Percentiles rank a stretch among this genome's conserved stretches.
Evolutionary conservation across 1,140 invertebrate genomes (phyloP).

Genomic region (Archivesica marissinica): DNA sequence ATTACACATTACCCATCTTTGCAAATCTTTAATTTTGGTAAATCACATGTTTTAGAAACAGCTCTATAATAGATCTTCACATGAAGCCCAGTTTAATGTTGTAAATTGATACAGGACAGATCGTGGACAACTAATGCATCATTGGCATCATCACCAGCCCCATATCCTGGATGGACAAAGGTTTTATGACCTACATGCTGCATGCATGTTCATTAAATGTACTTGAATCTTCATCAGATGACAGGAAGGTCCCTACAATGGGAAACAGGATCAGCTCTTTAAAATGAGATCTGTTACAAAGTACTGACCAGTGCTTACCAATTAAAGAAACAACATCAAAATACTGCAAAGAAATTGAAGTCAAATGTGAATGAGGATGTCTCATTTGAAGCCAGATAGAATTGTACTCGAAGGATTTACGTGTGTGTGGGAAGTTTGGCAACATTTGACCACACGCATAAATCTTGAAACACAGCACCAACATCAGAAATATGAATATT

Average conservation of each 20-base stretch:
- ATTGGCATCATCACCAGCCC: background rate
- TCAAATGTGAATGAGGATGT: background rate
- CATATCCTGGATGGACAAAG: background rate
- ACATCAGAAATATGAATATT: too few species aligned
- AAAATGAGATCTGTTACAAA: slow-evolving; percentile 26
- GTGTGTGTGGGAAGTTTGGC: too few species aligned
- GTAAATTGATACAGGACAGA: background rate
- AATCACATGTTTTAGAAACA: background rate
- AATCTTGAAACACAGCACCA: too few species aligned
- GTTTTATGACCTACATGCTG: slow-evolving; percentile 7
- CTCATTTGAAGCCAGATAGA: background rate
- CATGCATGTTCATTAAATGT: slow-evolving; percentile 26
- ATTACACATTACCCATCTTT: background rate
- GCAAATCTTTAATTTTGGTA: slow-evolving; percentile 26
- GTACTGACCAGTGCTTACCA: slow-evolving; percentile 22
- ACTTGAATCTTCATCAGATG: background rate
- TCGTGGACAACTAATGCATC: slow-evolving; percentile 5
- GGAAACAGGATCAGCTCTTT: background rate
- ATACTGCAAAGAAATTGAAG: slow-evolving; percentile 2
- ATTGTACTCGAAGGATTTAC: too few species aligned
- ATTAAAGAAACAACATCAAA: background rate
- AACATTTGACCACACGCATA: too few species aligned
- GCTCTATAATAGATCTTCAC: background rate
- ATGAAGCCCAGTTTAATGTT: background rate
- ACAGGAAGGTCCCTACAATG: background rate